Percentiles rank a stretch among this genome's conserved stretches.
Evolutionary conservation across 2,888 invertebrate genomes (phyloP).

Genomic region (Catocala sponsa): DNA sequence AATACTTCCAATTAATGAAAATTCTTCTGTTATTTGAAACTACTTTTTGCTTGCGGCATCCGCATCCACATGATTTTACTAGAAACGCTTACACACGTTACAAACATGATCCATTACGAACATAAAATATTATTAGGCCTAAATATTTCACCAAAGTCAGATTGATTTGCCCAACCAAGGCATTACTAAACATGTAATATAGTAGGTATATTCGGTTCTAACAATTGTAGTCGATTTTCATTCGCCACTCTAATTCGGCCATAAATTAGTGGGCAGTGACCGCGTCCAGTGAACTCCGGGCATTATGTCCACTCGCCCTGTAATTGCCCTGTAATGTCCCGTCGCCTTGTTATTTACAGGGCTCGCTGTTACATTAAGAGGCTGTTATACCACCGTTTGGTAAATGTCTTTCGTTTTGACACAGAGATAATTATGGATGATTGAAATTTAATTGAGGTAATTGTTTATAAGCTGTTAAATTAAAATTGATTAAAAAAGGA

Average conservation of each 20-base stretch:
- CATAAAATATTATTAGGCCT: too few species aligned
- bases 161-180: too few species aligned
- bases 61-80: too few species aligned
- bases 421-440: conserved; percentile 8
- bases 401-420: conserved; percentile 4
- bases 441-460: neutral
- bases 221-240: conserved; percentile 3
- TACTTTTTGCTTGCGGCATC: too few species aligned
- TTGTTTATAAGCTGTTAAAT: conserved; percentile 26
- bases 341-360: conserved; percentile 10
- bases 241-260: neutral
- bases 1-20: too few species aligned
- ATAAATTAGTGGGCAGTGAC: conserved; percentile 14
- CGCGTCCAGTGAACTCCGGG: conserved; percentile 8
- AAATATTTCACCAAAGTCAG: too few species aligned
- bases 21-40: too few species aligned
- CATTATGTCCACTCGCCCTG: conserved; percentile 21
- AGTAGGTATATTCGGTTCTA: neutral
- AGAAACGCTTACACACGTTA: too few species aligned
- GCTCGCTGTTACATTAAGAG: conserved; percentile 11
- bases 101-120: too few species aligned
- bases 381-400: neutral
- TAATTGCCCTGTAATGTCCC: conserved; percentile 18
- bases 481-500: too few species aligned
- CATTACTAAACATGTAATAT: too few species aligned